phyloP scores from a whole-genome alignment of 2,888 invertebrate genomes.

The Thera obeliscata region DNA sequence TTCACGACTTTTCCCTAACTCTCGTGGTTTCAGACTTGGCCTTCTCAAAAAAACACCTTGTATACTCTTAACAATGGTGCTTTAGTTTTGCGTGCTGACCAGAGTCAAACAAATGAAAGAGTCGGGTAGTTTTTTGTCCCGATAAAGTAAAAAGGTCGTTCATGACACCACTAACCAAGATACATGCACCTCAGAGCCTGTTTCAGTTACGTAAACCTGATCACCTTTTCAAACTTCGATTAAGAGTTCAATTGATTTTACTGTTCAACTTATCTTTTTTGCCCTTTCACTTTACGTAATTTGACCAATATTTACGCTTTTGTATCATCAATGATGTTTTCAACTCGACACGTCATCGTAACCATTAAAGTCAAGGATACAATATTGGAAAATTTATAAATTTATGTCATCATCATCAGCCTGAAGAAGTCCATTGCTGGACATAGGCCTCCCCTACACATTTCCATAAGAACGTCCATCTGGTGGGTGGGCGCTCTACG shows the following conservation, averaged over 20 bases:
- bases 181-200: conserved; percentile 28
- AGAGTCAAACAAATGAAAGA: background rate
- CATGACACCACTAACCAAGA: conserved; percentile 38
- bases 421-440: no score
- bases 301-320: conserved; percentile 13
- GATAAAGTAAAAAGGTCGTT: conserved; percentile 1
- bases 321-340: background rate
- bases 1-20: no score
- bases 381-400: no score
- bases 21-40: no score
- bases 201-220: conserved; percentile 49
- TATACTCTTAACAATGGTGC: no score
- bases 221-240: conserved; percentile 47
- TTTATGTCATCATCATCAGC: no score
- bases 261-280: conserved; percentile 36
- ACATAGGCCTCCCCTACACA: no score
- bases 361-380: no score
- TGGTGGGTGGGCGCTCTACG: no score
- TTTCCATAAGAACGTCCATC: no score
- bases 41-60: no score
- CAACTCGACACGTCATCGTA: background rate
- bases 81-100: no score
- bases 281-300: conserved; percentile 48
- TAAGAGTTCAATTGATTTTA: conserved; percentile 43
- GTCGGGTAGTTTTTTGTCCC: background rate